Percentiles rank a stretch among this genome's conserved stretches.
Evolutionary conservation across 2,797 vertebrate genomes (phyloP).

Genomic region (Anolis apletophallus): DNA sequence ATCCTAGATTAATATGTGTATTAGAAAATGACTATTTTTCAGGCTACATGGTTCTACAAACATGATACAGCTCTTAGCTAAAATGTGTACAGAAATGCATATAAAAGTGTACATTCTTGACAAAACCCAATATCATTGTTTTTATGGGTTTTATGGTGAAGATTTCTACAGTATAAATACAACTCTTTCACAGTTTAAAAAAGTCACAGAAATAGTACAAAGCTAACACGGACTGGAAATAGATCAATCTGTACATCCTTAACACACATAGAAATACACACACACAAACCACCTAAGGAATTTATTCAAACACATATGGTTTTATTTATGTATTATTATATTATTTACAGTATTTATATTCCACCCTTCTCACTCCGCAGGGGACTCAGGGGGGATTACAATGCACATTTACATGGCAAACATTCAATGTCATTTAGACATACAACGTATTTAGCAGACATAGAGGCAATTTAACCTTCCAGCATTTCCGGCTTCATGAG

Average conservation of each 20-base stretch:
- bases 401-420: too few species aligned
- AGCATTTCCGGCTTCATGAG: too few species aligned
- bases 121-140: background rate
- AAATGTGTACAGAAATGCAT: background rate
- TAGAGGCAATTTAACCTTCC: too few species aligned
- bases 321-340: too few species aligned
- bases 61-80: background rate
- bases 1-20: too few species aligned
- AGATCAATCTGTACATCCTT: background rate
- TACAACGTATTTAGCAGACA: too few species aligned
- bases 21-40: background rate
- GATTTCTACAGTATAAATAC: background rate
- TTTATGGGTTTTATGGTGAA: background rate
- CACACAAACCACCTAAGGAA: too few species aligned
- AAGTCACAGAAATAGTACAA: background rate
- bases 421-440: too few species aligned
- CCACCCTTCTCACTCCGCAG: too few species aligned
- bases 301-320: background rate
- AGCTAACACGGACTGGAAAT: background rate
- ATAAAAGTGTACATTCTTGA: background rate
- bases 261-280: too few species aligned
- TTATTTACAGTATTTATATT: too few species aligned
- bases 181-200: background rate
- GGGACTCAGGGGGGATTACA: too few species aligned
- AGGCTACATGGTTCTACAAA: background rate